phyloP scores from a whole-genome alignment of 2,797 vertebrate genomes.

The Pterois miles region DNA sequence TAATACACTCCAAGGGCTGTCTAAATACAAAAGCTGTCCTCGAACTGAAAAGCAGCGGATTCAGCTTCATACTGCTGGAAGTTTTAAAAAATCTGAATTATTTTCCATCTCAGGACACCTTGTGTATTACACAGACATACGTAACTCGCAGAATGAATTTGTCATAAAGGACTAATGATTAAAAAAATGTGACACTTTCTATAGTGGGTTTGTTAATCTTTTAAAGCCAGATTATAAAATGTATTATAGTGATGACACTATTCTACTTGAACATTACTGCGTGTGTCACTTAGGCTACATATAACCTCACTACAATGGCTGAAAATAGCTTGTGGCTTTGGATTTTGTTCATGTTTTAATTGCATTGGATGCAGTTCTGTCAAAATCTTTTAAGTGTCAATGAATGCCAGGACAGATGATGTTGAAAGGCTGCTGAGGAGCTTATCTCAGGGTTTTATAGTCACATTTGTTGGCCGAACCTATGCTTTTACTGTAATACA shows the following conservation, averaged over 20 bases:
- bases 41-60: not conserved
- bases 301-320: slow-evolving; percentile 30
- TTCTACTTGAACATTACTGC: slow-evolving; percentile 21
- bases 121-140: not conserved
- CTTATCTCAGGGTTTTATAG: slow-evolving; percentile 51
- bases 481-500: slow-evolving; percentile 36
- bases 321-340: slow-evolving; percentile 48
- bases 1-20: not conserved
- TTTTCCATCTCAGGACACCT: not conserved
- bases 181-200: slow-evolving; percentile 20
- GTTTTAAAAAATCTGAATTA: not conserved
- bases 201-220: slow-evolving; percentile 34
- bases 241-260: slow-evolving; percentile 9
- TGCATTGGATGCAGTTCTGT: slow-evolving; percentile 56
- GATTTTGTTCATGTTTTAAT: slow-evolving; percentile 35
- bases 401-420: slow-evolving; percentile 36
- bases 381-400: slow-evolving; percentile 30
- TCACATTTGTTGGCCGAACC: slow-evolving; percentile 49
- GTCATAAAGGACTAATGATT: slow-evolving; percentile 26
- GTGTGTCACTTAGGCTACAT: slow-evolving; percentile 24
- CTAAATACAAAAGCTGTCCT: not conserved
- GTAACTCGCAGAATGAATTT: slow-evolving; percentile 3
- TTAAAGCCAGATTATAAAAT: slow-evolving; percentile 57
- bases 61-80: not conserved
- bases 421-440: slow-evolving; percentile 15